Percentiles rank a stretch among this genome's conserved stretches.
Conservation (phyloP, 2,888 invertebrate genomes). For the Cremastinae sp. region DNA sequence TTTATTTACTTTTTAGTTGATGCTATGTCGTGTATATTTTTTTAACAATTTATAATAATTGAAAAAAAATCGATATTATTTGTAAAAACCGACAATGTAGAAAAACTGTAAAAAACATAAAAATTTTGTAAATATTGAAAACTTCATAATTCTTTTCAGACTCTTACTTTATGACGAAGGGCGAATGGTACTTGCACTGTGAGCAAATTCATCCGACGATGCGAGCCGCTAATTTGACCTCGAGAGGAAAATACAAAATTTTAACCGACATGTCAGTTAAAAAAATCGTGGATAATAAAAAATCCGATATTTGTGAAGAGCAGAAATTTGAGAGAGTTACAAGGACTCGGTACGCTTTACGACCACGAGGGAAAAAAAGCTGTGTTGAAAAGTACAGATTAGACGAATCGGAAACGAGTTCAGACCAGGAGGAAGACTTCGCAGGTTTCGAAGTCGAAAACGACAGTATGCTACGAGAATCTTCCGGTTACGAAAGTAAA, state of each 20-base stretch:
- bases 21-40: too few species aligned
- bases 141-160: conserved; percentile 32
- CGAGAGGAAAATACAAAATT: conserved; percentile 63
- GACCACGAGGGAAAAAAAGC: conserved; percentile 11
- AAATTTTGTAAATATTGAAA: too few species aligned
- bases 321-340: background rate
- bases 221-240: conserved; percentile 44
- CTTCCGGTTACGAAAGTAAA: conserved; percentile 20
- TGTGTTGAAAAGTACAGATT: background rate
- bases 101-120: too few species aligned
- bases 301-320: background rate
- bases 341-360: conserved; percentile 26
- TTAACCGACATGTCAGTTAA: background rate
- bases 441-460: conserved; percentile 8
- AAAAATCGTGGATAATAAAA: background rate
- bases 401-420: background rate
- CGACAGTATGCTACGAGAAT: background rate
- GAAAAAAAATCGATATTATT: too few species aligned
- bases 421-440: background rate
- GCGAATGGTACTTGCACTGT: conserved; percentile 68
- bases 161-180: conserved; percentile 61
- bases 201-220: conserved; percentile 63
- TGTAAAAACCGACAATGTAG: too few species aligned
- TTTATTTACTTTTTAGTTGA: too few species aligned
- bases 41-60: too few species aligned